Conservation (phyloP, 2,797 vertebrate genomes). For the Cirrhinus molitorella region DNA sequence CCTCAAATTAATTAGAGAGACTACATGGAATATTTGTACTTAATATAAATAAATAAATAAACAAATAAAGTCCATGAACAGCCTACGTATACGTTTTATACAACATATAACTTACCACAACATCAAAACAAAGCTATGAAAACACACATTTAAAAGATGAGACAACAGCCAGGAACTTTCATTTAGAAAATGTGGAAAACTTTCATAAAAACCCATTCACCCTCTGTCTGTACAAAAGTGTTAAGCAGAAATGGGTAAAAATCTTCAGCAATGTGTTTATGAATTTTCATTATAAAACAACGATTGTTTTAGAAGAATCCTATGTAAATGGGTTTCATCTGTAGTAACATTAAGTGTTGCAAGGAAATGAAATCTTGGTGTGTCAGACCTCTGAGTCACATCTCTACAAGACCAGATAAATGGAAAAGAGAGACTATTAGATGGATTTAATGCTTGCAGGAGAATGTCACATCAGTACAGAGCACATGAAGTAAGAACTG, state of each 20-base stretch:
- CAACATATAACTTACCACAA: too few species aligned
- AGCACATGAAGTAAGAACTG: conserved; percentile 24
- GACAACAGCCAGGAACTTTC: background rate
- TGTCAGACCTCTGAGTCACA: conserved; percentile 35
- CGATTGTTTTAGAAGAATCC: conserved; percentile 22
- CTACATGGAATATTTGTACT: background rate
- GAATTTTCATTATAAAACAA: conserved; percentile 27
- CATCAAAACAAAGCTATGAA: conserved; percentile 8
- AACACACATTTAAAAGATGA: background rate
- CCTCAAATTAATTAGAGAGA: background rate
- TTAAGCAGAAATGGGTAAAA: conserved; percentile 31
- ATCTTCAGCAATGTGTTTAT: conserved; percentile 15
- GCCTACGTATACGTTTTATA: too few species aligned
- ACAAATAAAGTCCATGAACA: too few species aligned
- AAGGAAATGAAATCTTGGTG: conserved; percentile 31
- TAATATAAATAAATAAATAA: background rate
- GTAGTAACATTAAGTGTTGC: conserved; percentile 27
- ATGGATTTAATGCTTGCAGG: conserved; percentile 10
- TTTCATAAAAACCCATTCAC: background rate
- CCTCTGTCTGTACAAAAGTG: background rate
- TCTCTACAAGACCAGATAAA: conserved; percentile 40
- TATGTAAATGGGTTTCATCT: conserved; percentile 22
- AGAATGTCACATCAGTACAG: conserved; percentile 33
- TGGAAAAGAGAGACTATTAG: conserved; percentile 35
- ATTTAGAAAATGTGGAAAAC: background rate